phyloP scores from a whole-genome alignment of 2,797 vertebrate species.

The Spheniscus humboldti region DNA sequence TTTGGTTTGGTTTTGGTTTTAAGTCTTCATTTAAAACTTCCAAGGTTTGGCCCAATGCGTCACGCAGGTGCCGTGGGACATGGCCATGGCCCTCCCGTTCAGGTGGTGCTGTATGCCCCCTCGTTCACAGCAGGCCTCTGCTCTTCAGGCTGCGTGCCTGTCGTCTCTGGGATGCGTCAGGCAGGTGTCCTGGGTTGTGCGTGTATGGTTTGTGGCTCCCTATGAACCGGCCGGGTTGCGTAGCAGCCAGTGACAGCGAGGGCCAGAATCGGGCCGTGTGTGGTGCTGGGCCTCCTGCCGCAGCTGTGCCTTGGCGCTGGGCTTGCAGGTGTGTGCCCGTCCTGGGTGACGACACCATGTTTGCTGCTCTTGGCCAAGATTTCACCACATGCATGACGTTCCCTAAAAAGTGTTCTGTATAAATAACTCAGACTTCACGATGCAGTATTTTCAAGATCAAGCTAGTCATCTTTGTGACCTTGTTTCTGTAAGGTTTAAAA shows the following conservation, averaged over 20 bases:
- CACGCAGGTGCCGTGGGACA: rapidly evolving
- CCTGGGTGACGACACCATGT: rapidly evolving
- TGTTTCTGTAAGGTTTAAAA: background rate
- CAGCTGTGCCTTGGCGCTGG: background rate
- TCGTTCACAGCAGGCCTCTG: background rate
- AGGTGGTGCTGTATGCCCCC: rapidly evolving
- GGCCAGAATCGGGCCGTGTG: rapidly evolving
- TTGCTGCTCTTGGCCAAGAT: background rate
- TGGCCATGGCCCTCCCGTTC: too few relatives aligned
- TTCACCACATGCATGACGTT: rapidly evolving
- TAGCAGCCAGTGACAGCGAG: background rate
- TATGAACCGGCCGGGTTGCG: rapidly evolving
- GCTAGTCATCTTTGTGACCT: background rate
- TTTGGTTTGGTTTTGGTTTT: background rate
- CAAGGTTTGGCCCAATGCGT: rapidly evolving
- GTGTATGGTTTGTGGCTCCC: rapidly evolving
- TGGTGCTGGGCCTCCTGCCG: background rate
- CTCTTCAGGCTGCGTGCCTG: rapidly evolving
- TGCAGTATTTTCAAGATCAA: background rate
- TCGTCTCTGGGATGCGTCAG: rapidly evolving
- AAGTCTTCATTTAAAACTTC: background rate
- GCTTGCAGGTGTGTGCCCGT: background rate
- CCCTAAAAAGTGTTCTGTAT: background rate
- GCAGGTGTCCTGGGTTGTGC: rapidly evolving
- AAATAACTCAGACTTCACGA: background rate